Base-by-base conservation (phyloP, 2,797 vertebrate species). In the Rousettus madagascariensis region DNA sequence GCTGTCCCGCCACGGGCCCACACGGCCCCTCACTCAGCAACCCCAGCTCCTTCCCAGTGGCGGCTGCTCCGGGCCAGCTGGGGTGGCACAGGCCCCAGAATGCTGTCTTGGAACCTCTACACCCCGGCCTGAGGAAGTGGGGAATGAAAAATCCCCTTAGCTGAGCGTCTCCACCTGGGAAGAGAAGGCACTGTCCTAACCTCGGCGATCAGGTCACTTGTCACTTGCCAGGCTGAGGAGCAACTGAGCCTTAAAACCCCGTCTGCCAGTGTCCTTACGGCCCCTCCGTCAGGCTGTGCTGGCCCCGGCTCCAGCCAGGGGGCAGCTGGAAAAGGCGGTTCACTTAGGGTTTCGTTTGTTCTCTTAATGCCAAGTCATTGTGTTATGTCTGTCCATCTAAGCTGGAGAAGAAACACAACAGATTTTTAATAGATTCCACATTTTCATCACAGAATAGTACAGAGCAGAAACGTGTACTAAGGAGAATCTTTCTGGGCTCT, bases 61-160 rank as follows among this genome's bases (percentile, higher is more conserved):
- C 11, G 43, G 43, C 43, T 9, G 43, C 43, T 43, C 43, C 10
- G 43, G 43, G 43, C 43, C 41, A 43, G 43, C 43, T 2, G 10
- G 43, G 43, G 43, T 43, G 43, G 9, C 43, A 43, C 43, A 9
- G 43, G 43, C 43, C 43, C 41, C 6, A 8, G 41, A 43, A 17
- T 1, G 8, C n/a, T 7, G 22, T 4, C 30, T 61, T 38, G 0
- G 2, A 36, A 11, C 43, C 10, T 43, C 43, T 43, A 12, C 5
- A 6, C 59, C 28, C 12, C 33, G 66, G 49, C 66, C 17, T 17
- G 7, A 46, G 24, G 13, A 57, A 22, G 43, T 33, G 10, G 1
- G 33, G 33, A 36, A 65, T 13, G 16, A 46, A 87, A 41, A 30
- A 1, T 41, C 28, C 30, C 79, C 53, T 38, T 57, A 15, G 38